Evolutionary conservation across 2,113 vertebrate species (phyloP).

Genomic region (Anhinga anhinga): DNA sequence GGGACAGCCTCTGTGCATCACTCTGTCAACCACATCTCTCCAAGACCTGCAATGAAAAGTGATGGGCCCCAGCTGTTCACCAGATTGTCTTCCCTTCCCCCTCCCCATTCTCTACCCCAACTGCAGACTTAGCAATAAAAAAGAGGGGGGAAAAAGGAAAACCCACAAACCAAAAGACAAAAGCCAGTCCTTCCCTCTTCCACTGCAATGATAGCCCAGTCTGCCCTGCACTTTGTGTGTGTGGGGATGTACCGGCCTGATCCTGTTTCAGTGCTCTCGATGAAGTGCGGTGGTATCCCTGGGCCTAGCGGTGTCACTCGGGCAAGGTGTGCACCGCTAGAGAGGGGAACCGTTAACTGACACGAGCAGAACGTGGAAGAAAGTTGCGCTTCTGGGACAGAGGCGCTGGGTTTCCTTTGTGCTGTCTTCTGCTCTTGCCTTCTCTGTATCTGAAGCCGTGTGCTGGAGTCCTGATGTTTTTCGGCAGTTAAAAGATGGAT

Average conservation of each 20-base stretch:
- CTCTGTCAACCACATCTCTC: conserved; percentile 94
- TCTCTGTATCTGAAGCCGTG: not conserved
- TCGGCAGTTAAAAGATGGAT: not conserved
- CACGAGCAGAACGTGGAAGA: not conserved
- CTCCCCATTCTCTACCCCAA: conserved; percentile 33
- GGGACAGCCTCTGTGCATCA: conserved; percentile 97
- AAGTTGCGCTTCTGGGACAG: not conserved
- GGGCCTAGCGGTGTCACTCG: not conserved
- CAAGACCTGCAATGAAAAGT: conserved; percentile 92
- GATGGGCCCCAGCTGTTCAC: conserved; percentile 95
- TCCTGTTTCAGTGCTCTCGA: not conserved
- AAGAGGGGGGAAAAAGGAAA: not conserved
- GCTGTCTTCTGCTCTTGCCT: not conserved
- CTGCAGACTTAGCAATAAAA: conserved; percentile 32
- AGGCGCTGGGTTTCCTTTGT: not conserved
- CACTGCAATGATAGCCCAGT: too few species aligned
- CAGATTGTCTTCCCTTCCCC: conserved; percentile 67
- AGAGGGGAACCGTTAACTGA: not conserved
- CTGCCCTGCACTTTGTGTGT: not conserved
- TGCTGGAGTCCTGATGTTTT: not conserved
- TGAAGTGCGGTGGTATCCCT: not conserved
- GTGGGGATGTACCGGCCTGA: accelerated
- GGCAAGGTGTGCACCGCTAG: not conserved
- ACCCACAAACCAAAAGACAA: not conserved
- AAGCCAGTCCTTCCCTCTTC: not conserved